Evolutionary conservation across 1,140 invertebrate genomes (phyloP).

Genomic region (Parasteatoda tepidariorum): DNA sequence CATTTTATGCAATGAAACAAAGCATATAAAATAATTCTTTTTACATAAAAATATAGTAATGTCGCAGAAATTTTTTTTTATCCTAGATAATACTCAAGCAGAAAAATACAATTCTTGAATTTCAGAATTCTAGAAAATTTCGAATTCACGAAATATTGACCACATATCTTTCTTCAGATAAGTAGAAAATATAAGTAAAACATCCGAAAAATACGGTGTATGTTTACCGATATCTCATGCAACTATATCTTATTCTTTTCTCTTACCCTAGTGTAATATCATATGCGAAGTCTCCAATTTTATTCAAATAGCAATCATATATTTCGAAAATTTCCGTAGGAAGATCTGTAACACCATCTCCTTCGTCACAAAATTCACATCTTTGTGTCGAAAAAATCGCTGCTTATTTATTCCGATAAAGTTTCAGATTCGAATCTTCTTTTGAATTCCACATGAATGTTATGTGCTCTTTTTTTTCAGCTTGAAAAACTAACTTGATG

Average conservation of each 20-base stretch:
- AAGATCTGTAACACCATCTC: background rate
- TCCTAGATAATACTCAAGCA: too few relatives aligned
- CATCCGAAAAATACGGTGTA: background rate
- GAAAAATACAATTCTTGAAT: too few relatives aligned
- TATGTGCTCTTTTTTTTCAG: too few relatives aligned
- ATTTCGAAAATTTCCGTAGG: constrained; percentile 1
- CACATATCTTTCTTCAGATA: constrained; percentile 7
- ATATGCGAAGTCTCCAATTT: constrained; percentile 7
- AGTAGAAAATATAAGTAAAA: background rate
- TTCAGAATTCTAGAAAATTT: constrained; percentile 11
- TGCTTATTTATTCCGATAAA: too few relatives aligned
- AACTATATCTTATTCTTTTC: background rate
- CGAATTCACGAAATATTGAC: constrained; percentile 26
- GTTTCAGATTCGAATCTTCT: too few relatives aligned
- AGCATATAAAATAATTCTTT: too few relatives aligned
- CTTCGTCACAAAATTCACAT: background rate
- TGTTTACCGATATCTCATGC: constrained; percentile 36
- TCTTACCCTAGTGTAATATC: constrained; percentile 5
- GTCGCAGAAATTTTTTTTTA: too few relatives aligned
- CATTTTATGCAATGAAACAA: too few relatives aligned
- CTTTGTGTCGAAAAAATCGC: too few relatives aligned
- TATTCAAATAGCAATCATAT: constrained; percentile 36
- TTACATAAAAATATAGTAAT: too few relatives aligned
- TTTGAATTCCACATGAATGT: too few relatives aligned
- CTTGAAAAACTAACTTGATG: too few relatives aligned